phyloP scores from a whole-genome alignment of 2,888 invertebrate species.

The Hydraecia micacea region DNA sequence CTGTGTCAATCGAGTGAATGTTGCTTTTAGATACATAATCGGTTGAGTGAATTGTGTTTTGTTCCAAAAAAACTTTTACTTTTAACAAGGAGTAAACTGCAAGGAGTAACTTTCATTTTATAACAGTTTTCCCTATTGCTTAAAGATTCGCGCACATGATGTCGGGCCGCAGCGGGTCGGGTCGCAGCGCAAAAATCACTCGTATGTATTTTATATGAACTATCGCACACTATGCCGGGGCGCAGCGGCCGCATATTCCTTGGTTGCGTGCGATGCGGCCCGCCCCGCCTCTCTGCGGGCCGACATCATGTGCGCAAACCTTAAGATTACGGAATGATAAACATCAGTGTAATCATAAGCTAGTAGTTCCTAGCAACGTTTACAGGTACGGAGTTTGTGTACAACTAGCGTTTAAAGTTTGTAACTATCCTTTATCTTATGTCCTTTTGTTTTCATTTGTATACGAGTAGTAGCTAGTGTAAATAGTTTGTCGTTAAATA shows the following conservation, averaged over 20 bases:
- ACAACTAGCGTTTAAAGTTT: not conserved
- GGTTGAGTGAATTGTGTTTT: not conserved
- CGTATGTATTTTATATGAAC: too few species aligned
- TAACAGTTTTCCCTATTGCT: not conserved
- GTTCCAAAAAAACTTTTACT: not conserved
- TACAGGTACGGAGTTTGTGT: not conserved
- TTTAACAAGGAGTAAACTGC: not conserved
- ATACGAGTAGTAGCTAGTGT: too few species aligned
- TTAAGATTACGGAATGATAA: not conserved
- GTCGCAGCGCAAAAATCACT: too few species aligned
- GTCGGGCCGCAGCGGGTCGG: too few species aligned
- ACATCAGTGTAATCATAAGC: not conserved
- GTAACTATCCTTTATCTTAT: not conserved
- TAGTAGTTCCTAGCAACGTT: not conserved
- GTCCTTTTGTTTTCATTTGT: not conserved
- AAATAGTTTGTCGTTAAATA: too few species aligned
- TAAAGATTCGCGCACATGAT: too few species aligned
- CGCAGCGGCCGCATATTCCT: too few species aligned
- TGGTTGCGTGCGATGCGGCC: too few species aligned
- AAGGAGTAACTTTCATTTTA: not conserved
- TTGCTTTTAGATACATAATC: conserved; percentile 8
- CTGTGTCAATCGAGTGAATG: not conserved
- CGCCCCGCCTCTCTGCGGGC: too few species aligned
- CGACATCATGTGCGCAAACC: too few species aligned
- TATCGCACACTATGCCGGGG: too few species aligned